A percentile compares a stretch with the other conserved stretches of the same genome.
phyloP scores from a whole-genome alignment of 2,888 invertebrate genomes.

The Epinotia brunnichana region DNA sequence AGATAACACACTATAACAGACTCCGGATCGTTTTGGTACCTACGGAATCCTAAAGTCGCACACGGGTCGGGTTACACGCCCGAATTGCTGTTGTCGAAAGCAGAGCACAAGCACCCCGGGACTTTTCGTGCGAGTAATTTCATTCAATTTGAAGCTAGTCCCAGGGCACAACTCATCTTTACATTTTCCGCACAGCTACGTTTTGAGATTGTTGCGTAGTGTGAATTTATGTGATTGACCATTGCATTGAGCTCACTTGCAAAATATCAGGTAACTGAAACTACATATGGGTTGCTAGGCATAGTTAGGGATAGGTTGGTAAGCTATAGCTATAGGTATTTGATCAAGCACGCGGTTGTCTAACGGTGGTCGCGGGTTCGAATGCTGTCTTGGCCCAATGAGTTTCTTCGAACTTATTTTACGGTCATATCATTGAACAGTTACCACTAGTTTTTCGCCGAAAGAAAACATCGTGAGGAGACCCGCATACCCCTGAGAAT shows the following conservation, averaged over 20 bases:
- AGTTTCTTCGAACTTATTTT: no score
- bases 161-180: constrained; percentile 19
- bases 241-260: no score
- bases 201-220: constrained; percentile 2
- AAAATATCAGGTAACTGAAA: no score
- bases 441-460: no score
- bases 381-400: no score
- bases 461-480: no score
- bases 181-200: constrained; percentile 23
- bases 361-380: no score
- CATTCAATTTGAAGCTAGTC: constrained; percentile 35
- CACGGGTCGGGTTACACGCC: constrained; percentile 11
- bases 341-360: background rate
- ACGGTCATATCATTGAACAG: no score
- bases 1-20: background rate
- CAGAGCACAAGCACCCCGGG: constrained; percentile 30
- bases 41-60: background rate
- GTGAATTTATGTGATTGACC: background rate
- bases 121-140: constrained; percentile 38
- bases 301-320: no score
- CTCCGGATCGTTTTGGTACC: background rate
- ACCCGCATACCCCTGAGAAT: no score
- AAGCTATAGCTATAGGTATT: no score
- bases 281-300: no score
- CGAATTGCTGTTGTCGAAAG: constrained; percentile 22